Percentiles rank a stretch among this genome's conserved stretches.
phyloP scores from a whole-genome alignment of 2,888 invertebrate genomes.

The Ommatoiulus sabulosus region DNA sequence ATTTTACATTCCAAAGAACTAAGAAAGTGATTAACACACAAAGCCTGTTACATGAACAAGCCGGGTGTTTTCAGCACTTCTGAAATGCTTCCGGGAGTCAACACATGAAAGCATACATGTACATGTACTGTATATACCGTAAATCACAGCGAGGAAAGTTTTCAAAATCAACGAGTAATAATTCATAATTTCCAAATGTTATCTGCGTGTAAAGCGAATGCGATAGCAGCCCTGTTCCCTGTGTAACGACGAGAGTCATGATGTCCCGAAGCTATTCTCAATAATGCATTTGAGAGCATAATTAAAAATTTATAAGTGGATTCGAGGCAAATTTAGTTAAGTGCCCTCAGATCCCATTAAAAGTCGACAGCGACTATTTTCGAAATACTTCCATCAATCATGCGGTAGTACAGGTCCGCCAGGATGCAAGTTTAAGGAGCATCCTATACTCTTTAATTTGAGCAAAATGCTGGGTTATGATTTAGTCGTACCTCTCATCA shows the following conservation, averaged over 20 bases:
- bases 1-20: too few species aligned
- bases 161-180: background rate
- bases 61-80: too few species aligned
- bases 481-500: too few species aligned
- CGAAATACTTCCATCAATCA: background rate
- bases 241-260: background rate
- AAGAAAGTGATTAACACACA: too few species aligned
- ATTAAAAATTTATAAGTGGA: constrained; percentile 24
- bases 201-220: background rate
- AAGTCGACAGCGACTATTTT: background rate
- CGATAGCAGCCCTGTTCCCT: background rate
- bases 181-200: background rate
- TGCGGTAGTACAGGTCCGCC: background rate
- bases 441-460: background rate
- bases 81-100: background rate
- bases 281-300: constrained; percentile 29
- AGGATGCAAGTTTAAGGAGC: background rate
- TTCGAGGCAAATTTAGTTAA: constrained; percentile 21
- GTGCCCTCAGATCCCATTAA: constrained; percentile 37
- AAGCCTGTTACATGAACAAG: too few species aligned
- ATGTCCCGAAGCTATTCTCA: constrained; percentile 19
- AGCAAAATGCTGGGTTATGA: background rate
- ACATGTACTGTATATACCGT: background rate
- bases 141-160: too few species aligned
- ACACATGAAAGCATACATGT: background rate